Base-by-base conservation (phyloP, 1,140 invertebrate genomes). In the Dreissena rostriformis region DNA sequence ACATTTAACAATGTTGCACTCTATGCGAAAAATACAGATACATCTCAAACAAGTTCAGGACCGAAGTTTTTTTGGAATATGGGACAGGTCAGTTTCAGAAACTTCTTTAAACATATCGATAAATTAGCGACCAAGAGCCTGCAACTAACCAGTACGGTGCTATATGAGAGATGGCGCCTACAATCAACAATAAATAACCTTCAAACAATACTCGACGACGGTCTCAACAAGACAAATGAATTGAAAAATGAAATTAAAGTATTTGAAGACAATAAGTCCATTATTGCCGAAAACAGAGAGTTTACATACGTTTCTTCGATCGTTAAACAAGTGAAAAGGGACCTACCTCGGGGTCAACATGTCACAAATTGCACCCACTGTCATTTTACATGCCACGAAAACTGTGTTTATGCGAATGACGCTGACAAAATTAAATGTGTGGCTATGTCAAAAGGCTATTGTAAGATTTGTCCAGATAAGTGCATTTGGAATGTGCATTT, bases 341-440 rank as follows among this genome's bases (percentile, higher is more conserved):
- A 24, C 14, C 29, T 72, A 22, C 70, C 70, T 12, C 24, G 8
- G 15, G 39, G 39, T 51, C 26, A 72, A 51, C 70, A 14, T 28
- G 29, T 22, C 29, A 72, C 70, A 15, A 72, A 72, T 72, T 72
- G 70, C 29, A 22, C 28, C 14, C 24, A 29, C 49, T 72, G 70
- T 28, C 17, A 72, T 29, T 15, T 17, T 28, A 72, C 70, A 8
- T 72, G 70, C 70, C 19, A 72, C 22, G 12, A 72, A 24, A 24
- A 24, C 10, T 72, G 70, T 39, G 17, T 15, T 15, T 12, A 15
- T 39, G 10, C 12, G 14, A 22, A 29, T 72, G 70, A 72, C 24
- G 70, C 14, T 22, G 8, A 22, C 14, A 19, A 67, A 22, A 67
- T 11, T 28, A 15, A 24, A 11, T 12, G 19, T 67, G 22, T 12